Evolutionary conservation across 2,113 vertebrate genomes (phyloP), one percentile per base, ranked within the genome.

Genomic region (Xiphophorus hellerii): DNA sequence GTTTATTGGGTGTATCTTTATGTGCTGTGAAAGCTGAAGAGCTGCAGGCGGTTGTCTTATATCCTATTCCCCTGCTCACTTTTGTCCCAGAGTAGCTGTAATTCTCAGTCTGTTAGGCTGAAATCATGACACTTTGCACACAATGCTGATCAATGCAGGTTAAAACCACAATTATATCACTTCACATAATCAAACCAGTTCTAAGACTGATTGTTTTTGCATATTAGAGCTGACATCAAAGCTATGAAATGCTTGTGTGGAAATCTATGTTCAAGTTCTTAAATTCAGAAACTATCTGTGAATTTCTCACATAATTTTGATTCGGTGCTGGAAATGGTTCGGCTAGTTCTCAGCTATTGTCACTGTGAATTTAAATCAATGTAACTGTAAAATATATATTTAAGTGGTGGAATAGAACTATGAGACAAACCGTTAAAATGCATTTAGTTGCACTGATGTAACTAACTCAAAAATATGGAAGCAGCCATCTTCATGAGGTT

Each of bases 1-100:
- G 83, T 90, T 91, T 92, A 89, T 87, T 87, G 82, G 89, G 87
- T 81, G 80, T 80, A 84, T 87, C 82, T 91, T 91, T 88, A 90
- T 90, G 82, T 80, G 83, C 83, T 76, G 84, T 81, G 87, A 81
- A 87, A 69, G 67, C 78, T 58, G 30, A 62, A 85, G 77, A 79
- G 86, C 87, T 89, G 69, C 83, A 48, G 84, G 90, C 88, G 11
- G 63, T 86, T 78, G 76, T 87, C 71, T 54, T 61, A 72, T 65
- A 10, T 58, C 51, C 22, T 54, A 10, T 64, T 72, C 76, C 77
- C 33, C 25, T 73, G 69, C 69, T 44, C 62, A 81, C 68, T 69
- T 13, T 76, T 85, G 80, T 81, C 78, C 82, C 58, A 0, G 27
- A 79, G 76, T 72, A 76, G 88, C 74, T 76, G 71, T 91, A 86